phyloP scores from a whole-genome alignment of 2,113 vertebrate genomes.

The Vulpes ferrilata region DNA sequence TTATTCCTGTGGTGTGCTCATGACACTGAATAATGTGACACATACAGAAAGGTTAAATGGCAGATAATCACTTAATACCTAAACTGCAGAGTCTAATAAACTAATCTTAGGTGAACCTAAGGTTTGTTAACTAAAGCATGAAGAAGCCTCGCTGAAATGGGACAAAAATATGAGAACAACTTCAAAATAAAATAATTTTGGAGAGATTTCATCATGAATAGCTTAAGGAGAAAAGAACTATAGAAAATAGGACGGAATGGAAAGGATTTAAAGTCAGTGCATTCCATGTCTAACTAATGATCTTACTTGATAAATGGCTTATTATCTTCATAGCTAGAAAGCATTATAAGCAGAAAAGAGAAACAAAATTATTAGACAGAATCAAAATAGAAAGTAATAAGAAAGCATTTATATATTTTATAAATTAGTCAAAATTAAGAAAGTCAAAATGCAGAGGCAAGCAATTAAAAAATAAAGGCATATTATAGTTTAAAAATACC shows the following conservation, averaged over 20 bases:
- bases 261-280: conserved; percentile 89
- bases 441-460: conserved; percentile 91
- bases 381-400: conserved; percentile 94
- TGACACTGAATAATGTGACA: conserved; percentile 85
- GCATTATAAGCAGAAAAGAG: conserved; percentile 99
- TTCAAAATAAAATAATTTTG: conserved; percentile 86
- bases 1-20: conserved; percentile 82
- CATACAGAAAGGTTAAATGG: conserved; percentile 88
- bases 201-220: conserved; percentile 89
- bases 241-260: conserved; percentile 89
- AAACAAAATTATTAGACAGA: conserved; percentile 97
- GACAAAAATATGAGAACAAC: conserved; percentile 87
- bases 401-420: conserved; percentile 92
- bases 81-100: conserved; percentile 84
- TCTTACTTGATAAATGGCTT: conserved; percentile 99
- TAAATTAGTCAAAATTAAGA: conserved; percentile 90
- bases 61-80: conserved; percentile 87
- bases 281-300: conserved; percentile 95
- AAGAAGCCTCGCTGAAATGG: conserved; percentile 88
- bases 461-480: conserved; percentile 91
- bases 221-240: conserved; percentile 88
- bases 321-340: conserved; percentile 99
- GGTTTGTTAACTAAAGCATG: conserved; percentile 84
- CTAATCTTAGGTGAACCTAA: conserved; percentile 88
- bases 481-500: conserved; percentile 86